Evolutionary conservation across 2,888 invertebrate genomes (phyloP), one percentile per base, ranked within the genome.

Genomic region (Ephialtes manifestator): DNA sequence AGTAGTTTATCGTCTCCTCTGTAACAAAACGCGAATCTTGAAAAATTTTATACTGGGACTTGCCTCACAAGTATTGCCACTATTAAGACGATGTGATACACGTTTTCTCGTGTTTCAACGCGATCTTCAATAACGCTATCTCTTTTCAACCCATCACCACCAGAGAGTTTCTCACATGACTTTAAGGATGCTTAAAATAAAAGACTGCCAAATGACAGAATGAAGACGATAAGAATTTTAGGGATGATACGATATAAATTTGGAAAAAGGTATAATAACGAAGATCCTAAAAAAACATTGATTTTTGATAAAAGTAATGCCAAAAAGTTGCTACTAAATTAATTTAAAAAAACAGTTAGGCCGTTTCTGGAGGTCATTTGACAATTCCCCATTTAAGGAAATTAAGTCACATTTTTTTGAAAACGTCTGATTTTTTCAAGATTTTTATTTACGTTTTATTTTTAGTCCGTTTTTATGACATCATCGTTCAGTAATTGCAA

Each of bases 81-180:
- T 18, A 39, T 63, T 39, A 63, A 63, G 35, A 63, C 35, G 63
- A 35, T 63, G 39, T 60, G 60, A 60, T 60, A 60, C 60, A 24
- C 15, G 20, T 53, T 18, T n/a, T 48, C 48, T 48, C 48, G 13
- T n/a, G 10, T 39, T 39, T 39, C 39, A 39, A 39, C 24, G 10
- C 8, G 39, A 39, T 39, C 10, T 39, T 39, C 39, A 39, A 10
- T 48, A n/a, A 1, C 48, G 48, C 15, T 48, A 48, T 4, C 48
- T 3, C 48, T 15, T n/a, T 48, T 3, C 1, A 13, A 48, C n/a
- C 13, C 48, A 48, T 48, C n/a, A 13, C 4, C n/a, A 13, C 13
- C 48, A 13, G 15, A 15, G 15, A 15, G n/a, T 48, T 5, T 3
- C 15, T 48, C n/a, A 13, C 10, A 48, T 48, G 15, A 48, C 13